Conservation (phyloP, 1,140 invertebrate genomes). For the Macrostomum lignano region DNA sequence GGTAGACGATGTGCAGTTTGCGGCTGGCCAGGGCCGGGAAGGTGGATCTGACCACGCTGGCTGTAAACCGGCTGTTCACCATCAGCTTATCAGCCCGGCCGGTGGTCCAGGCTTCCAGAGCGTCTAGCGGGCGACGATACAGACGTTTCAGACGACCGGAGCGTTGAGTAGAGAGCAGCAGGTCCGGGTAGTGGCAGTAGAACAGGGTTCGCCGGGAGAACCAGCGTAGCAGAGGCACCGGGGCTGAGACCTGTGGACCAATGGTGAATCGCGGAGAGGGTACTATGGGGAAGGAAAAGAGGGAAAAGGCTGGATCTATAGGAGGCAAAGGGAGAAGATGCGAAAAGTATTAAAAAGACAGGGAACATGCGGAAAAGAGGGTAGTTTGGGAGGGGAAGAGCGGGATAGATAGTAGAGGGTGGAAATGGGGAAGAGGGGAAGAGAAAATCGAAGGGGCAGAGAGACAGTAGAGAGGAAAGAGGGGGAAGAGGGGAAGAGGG, state of each 20-base stretch:
- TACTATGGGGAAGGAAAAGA: constrained; percentile 2
- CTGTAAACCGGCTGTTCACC: constrained; percentile 76
- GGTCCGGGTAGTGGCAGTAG: constrained; percentile 93
- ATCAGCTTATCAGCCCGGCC: constrained; percentile 50
- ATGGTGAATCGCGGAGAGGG: constrained; percentile 4
- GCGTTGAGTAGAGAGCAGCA: constrained; percentile 36
- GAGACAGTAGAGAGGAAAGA: no score
- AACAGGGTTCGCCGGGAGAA: constrained; percentile 43
- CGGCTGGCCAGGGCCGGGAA: constrained; percentile 37
- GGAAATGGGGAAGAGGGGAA: no score
- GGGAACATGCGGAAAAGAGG: constrained; percentile 40
- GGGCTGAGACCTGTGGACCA: constrained; percentile 5
- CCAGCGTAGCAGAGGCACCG: no score
- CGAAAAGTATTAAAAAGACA: constrained; percentile 34
- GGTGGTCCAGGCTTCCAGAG: constrained; percentile 62
- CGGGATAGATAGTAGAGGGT: no score
- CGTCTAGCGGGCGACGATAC: constrained; percentile 65
- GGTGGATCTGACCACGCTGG: constrained; percentile 48
- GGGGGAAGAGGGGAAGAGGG: no score
- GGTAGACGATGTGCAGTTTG: constrained; percentile 46
- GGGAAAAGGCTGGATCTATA: constrained; percentile 4
- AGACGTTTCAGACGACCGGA: constrained; percentile 34
- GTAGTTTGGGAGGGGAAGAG: constrained; percentile 13
- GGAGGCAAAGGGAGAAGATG: constrained; percentile 5
- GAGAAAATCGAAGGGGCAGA: no score